Evolutionary conservation across 2,113 vertebrate species (phyloP).

Genomic region (Oryzias woworae): DNA sequence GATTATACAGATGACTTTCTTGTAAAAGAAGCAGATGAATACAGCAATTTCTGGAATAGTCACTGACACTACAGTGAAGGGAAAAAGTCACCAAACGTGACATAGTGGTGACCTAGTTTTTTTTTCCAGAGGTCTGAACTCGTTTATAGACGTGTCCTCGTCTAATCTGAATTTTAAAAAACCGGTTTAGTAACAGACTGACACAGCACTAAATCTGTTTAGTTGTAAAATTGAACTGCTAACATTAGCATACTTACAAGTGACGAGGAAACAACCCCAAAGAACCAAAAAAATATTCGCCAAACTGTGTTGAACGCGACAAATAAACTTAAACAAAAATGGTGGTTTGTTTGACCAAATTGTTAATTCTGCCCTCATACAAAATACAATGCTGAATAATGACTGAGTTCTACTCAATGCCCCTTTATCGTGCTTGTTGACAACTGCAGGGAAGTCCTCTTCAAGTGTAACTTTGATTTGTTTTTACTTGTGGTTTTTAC

Average conservation of each 20-base stretch:
- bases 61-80: too few species aligned
- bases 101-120: too few species aligned
- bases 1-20: too few species aligned
- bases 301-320: neutral
- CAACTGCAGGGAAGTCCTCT: slow-evolving; percentile 35
- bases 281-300: slow-evolving; percentile 5
- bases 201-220: slow-evolving; percentile 3
- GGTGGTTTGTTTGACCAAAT: neutral
- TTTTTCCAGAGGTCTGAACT: too few species aligned
- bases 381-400: neutral
- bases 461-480: slow-evolving; percentile 47
- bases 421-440: slow-evolving; percentile 30
- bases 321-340: neutral
- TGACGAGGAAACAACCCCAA: neutral
- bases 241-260: slow-evolving; percentile 32
- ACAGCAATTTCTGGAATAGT: too few species aligned
- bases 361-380: too few species aligned
- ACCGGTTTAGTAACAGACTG: neutral
- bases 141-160: too few species aligned
- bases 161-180: too few species aligned
- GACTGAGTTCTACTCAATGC: slow-evolving; percentile 8
- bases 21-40: too few species aligned
- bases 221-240: slow-evolving; percentile 15
- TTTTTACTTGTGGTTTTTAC: neutral
- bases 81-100: too few species aligned